These are phyloP conservation scores for Beroe ovata DNA, from an alignment of 37 sponge, comb jelly and placozoan species.

Conservation along the genomic window DNA sequence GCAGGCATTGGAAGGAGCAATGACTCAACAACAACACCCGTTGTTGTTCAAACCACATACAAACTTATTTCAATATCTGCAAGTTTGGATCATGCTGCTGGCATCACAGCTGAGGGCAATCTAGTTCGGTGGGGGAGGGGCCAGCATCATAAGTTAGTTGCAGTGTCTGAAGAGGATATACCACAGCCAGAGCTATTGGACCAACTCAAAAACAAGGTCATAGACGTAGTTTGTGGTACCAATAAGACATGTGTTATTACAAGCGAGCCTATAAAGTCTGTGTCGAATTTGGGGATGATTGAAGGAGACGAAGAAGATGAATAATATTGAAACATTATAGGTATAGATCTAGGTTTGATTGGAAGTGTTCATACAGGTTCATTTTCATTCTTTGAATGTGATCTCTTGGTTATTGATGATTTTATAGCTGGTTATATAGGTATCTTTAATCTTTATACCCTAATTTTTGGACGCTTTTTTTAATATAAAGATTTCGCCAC, in stretches of 20 bases:
- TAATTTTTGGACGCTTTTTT: too few species aligned
- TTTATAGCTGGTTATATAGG: too few species aligned
- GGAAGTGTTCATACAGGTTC: too few species aligned
- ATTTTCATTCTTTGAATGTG: too few species aligned
- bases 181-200: background rate
- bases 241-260: constrained; percentile 59
- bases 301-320: constrained; percentile 42
- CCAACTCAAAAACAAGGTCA: background rate
- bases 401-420: too few species aligned
- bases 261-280: background rate
- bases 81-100: constrained; percentile 47
- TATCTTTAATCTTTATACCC: too few species aligned
- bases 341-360: too few species aligned
- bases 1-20: background rate
- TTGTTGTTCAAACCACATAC: constrained; percentile 9
- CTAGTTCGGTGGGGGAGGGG: constrained; percentile 26
- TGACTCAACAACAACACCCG: background rate
- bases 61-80: background rate
- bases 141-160: constrained; percentile 20
- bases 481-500: too few species aligned
- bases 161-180: constrained; percentile 6
- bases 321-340: too few species aligned
- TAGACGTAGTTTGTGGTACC: constrained; percentile 5
- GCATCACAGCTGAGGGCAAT: constrained; percentile 4
- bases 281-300: constrained; percentile 40